Evolutionary conservation across 1,140 invertebrate genomes (phyloP).

Genomic region (Aphidius gifuensis): DNA sequence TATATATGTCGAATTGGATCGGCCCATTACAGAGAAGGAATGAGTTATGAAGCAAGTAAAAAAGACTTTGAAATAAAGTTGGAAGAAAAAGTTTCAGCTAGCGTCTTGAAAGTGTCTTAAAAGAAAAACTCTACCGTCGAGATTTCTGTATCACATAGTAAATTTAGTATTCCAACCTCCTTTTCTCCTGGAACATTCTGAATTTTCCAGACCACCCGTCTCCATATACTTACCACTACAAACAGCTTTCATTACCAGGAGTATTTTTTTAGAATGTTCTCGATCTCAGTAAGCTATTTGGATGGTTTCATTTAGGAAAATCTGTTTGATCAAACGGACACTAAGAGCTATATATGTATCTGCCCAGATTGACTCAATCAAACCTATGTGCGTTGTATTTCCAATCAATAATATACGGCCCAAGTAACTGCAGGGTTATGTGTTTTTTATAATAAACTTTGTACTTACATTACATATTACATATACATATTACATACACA

Average conservation of each 20-base stretch:
- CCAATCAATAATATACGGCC: too few relatives aligned
- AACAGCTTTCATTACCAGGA: too few relatives aligned
- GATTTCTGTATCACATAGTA: conserved; percentile 53
- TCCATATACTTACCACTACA: too few relatives aligned
- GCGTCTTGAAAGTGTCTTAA: conserved; percentile 52
- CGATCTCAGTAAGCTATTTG: too few relatives aligned
- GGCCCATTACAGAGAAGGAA: background rate
- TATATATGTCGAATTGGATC: too few relatives aligned
- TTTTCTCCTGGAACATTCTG: conserved; percentile 17
- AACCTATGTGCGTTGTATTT: background rate
- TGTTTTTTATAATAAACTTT: too few relatives aligned
- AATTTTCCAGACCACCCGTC: too few relatives aligned
- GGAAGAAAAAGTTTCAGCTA: conserved; percentile 41
- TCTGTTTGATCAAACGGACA: conserved; percentile 55
- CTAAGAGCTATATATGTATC: conserved; percentile 51
- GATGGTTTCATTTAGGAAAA: conserved; percentile 47
- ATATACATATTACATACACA: too few relatives aligned
- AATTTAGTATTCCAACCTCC: conserved; percentile 51
- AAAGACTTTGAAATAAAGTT: conserved; percentile 23
- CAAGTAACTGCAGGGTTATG: too few relatives aligned
- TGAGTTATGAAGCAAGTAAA: conserved; percentile 3
- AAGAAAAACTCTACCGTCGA: conserved; percentile 39
- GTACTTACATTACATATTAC: too few relatives aligned
- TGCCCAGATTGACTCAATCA: conserved; percentile 52
- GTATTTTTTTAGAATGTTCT: too few relatives aligned